These are phyloP conservation scores for Tadarida brasiliensis DNA, from an alignment of 2,797 vertebrate genomes.

Conservation along the genomic window DNA sequence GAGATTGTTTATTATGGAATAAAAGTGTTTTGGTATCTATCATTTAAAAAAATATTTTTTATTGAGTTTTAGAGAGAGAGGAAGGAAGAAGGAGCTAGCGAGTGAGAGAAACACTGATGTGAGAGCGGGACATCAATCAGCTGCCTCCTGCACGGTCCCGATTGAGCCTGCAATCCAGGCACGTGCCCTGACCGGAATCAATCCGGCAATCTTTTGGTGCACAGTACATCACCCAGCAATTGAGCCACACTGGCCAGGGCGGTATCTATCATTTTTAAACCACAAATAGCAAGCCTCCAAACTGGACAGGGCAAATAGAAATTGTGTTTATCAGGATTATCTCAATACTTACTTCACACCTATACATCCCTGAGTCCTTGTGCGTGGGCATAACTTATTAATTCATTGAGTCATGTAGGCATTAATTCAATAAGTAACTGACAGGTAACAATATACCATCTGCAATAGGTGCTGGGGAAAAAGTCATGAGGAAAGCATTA, in stretches of 20 bases:
- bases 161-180: no score
- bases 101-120: no score
- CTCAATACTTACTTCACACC: neutral
- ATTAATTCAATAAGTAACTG: neutral
- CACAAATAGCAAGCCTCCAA: neutral
- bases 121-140: no score
- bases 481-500: neutral
- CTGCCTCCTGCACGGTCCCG: no score
- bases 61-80: no score
- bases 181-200: no score
- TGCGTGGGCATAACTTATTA: neutral
- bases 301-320: neutral
- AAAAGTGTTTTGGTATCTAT: neutral
- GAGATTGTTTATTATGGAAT: neutral
- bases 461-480: neutral
- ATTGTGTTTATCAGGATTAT: neutral
- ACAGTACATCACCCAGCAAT: no score
- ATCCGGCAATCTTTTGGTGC: no score
- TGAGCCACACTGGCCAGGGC: no score
- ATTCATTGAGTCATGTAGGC: neutral
- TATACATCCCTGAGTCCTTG: neutral
- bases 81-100: no score
- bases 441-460: neutral
- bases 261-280: neutral
- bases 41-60: no score